These are phyloP conservation scores for Parambassis ranga DNA, from an alignment of 2,797 vertebrate genomes.

Conservation along the genomic window DNA sequence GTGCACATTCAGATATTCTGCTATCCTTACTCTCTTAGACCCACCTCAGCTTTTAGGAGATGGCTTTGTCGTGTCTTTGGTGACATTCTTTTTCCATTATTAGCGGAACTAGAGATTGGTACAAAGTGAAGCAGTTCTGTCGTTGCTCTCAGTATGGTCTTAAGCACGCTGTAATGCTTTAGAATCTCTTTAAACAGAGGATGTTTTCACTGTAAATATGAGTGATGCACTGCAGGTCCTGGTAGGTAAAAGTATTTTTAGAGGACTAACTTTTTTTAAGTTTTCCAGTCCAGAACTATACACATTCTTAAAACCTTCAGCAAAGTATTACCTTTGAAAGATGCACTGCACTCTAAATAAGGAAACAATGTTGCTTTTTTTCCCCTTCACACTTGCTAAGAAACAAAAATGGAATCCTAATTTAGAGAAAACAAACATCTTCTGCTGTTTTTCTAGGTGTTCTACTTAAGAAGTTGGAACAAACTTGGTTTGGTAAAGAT, in stretches of 20 bases:
- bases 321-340: not conserved
- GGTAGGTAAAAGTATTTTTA: not conserved
- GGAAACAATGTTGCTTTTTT: conserved; percentile 8
- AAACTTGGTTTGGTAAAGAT: conserved; percentile 34
- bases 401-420: conserved; percentile 15
- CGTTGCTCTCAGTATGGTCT: conserved; percentile 10
- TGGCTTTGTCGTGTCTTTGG: conserved; percentile 64
- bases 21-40: conserved; percentile 9
- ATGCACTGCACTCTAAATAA: conserved; percentile 2
- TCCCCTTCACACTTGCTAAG: not conserved
- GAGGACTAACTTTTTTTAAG: no score
- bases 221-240: not conserved
- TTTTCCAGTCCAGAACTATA: no score
- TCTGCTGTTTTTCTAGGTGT: conserved; percentile 14
- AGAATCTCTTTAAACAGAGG: conserved; percentile 29
- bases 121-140: conserved; percentile 2
- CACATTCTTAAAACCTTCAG: not conserved
- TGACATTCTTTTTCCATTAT: conserved; percentile 62
- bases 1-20: conserved; percentile 43
- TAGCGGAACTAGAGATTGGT: conserved; percentile 28
- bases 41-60: conserved; percentile 58
- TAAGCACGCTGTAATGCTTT: not conserved
- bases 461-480: not conserved
- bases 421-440: conserved; percentile 14
- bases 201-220: conserved; percentile 4